Evolutionary conservation across 1,140 invertebrate genomes (phyloP).

Genomic region (Cherax destructor): DNA sequence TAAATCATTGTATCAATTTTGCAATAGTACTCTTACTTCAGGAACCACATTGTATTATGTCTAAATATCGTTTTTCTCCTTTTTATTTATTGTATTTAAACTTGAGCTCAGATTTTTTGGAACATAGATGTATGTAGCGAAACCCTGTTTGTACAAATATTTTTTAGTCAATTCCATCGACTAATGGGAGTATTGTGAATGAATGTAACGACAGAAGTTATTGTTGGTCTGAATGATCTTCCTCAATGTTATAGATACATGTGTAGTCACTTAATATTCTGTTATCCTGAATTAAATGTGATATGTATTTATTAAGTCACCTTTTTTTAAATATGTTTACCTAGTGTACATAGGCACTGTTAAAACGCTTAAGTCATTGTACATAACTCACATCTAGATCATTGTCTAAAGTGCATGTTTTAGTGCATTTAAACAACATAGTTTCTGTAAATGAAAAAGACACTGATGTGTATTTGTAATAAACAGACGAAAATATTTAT

Average conservation of each 20-base stretch:
- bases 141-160: constrained; percentile 1
- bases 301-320: constrained; percentile 70
- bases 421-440: constrained; percentile 66
- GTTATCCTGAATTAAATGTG: constrained; percentile 69
- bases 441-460: constrained; percentile 68
- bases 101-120: constrained; percentile 10
- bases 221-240: constrained; percentile 53
- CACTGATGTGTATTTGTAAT: constrained; percentile 69
- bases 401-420: constrained; percentile 69
- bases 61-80: not conserved
- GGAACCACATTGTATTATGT: constrained; percentile 3
- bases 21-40: constrained; percentile 7
- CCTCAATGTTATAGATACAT: constrained; percentile 42
- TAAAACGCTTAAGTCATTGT: constrained; percentile 68
- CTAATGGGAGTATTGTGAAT: not conserved
- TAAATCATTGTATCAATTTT: constrained; percentile 1
- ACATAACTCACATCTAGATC: constrained; percentile 66
- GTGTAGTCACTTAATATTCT: constrained; percentile 53
- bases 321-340: constrained; percentile 60
- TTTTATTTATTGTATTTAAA: constrained; percentile 17
- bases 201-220: constrained; percentile 11
- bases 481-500: constrained; percentile 49
- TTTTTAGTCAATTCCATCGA: constrained; percentile 7
- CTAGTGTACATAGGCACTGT: constrained; percentile 65
- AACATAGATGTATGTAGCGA: not conserved